Evolutionary conservation across 2,113 vertebrate species (phyloP).

Genomic region (Ursus arctos): DNA sequence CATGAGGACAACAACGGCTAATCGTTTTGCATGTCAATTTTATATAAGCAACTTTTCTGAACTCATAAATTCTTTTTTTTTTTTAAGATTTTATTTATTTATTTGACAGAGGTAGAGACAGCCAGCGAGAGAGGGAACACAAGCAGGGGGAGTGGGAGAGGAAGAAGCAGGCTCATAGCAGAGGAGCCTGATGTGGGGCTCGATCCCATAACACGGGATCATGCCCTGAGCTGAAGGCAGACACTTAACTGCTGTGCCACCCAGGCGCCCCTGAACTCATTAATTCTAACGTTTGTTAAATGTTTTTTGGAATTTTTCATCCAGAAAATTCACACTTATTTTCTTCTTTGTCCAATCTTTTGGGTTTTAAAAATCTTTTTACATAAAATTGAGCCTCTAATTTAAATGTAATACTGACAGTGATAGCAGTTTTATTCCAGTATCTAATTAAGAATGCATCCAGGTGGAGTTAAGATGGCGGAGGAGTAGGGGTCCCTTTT

Average conservation of each 20-base stretch:
- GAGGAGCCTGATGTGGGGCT: no score
- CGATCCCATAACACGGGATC: no score
- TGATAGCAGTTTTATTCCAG: neutral
- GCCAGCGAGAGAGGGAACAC: no score
- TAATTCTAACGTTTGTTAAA: neutral
- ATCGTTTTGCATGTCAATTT: neutral
- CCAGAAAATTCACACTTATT: neutral
- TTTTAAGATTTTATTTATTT: no score
- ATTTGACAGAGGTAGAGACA: no score
- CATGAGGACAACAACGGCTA: neutral
- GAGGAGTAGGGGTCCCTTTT: no score
- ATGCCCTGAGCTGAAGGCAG: no score
- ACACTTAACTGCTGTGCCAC: no score
- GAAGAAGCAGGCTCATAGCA: no score
- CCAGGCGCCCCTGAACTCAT: neutral
- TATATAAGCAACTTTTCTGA: neutral
- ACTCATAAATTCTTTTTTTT: neutral
- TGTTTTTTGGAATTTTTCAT: neutral
- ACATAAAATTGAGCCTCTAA: neutral
- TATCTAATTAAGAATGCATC: neutral
- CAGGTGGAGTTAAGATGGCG: neutral
- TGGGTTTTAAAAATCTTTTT: neutral
- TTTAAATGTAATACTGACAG: neutral
- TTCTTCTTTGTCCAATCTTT: neutral
- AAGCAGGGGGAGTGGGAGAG: no score